Base-by-base conservation (phyloP, 2,888 invertebrate species). In the Anthophora plumipes region DNA sequence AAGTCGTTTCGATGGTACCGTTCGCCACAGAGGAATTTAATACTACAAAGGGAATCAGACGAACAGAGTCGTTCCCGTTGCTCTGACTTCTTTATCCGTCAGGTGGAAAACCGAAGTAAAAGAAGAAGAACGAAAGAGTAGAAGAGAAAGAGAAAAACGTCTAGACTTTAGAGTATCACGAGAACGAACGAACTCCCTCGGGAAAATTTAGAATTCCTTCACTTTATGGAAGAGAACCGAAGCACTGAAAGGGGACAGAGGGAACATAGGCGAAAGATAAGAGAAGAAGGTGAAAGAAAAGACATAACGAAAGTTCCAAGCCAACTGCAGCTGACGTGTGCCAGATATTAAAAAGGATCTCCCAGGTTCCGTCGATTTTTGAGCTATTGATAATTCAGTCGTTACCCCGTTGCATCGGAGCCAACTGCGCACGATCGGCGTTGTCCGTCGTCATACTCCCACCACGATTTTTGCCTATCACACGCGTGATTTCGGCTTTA, bases 271-370 rank as follows among this genome's bases (percentile, higher is more conserved):
- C 37, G 55, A 57, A 54, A 66, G 5, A 14, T 14, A 1, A 43
- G 8, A 20, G 31, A 39, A 9, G 39, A 20, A 39, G n/a, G 46
- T 17, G 14, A 50, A 46, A 46, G 55, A 55, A 66, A n/a, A 64
- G 52, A 74, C 70, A 80, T 69, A 81, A 37, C 68, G 54, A 41
- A 85, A 85, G 80, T 85, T 85, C 20, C 61, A 61, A 20, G 0
- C 20, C 41, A 48, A 71, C 61, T 72, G 86, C 86, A 82, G 86
- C 80, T 82, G 86, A 86, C 86, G 84, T 76, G 71, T 76, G 71
- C 31, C 69, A 77, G 86, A 84, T 84, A 86, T 86, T 86, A 86
- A 86, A 86, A 84, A 81, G 71, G 54, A 74, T 75, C n/a, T n/a
- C 59, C 43, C 64, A 50, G 5, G 43, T 54, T 43, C 41, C 31